Conservation (phyloP, 2,888 invertebrate species). For the Fragum whitleyi region DNA sequence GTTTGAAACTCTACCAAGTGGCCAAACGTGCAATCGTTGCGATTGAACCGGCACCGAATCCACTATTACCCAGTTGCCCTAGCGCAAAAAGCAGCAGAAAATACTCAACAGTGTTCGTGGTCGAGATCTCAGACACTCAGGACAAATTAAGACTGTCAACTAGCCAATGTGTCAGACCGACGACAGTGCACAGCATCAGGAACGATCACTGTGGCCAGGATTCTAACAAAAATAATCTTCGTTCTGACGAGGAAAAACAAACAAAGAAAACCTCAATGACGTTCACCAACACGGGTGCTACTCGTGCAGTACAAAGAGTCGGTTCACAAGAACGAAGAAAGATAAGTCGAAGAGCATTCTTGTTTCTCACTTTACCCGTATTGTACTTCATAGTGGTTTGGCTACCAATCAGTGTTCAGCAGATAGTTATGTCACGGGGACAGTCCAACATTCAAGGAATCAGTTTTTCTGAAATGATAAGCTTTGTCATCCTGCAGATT, state of each 20-base stretch:
- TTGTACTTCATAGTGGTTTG: conserved; percentile 14
- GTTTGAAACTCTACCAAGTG: neutral
- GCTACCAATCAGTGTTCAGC: conserved; percentile 2
- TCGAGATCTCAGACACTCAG: neutral
- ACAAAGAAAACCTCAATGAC: neutral
- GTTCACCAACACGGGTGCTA: neutral
- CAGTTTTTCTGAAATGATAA: neutral
- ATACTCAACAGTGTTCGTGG: neutral
- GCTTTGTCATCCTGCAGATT: neutral
- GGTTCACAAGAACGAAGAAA: neutral
- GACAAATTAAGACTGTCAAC: neutral
- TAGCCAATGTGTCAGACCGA: neutral
- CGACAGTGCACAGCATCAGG: neutral
- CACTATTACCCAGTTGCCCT: neutral
- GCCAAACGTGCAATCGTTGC: conserved; percentile 5
- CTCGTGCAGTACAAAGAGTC: neutral
- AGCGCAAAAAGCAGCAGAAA: neutral
- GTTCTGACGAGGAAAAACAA: neutral
- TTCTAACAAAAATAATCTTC: neutral
- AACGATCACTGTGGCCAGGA: neutral
- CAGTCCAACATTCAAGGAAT: no score
- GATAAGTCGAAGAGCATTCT: neutral
- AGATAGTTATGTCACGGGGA: neutral
- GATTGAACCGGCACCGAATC: neutral
- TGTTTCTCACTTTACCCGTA: neutral